Evolutionary conservation across 2,797 vertebrate genomes (phyloP), one percentile per base, ranked within the genome.

Genomic region (Sternarchorhynchus goeldii): DNA sequence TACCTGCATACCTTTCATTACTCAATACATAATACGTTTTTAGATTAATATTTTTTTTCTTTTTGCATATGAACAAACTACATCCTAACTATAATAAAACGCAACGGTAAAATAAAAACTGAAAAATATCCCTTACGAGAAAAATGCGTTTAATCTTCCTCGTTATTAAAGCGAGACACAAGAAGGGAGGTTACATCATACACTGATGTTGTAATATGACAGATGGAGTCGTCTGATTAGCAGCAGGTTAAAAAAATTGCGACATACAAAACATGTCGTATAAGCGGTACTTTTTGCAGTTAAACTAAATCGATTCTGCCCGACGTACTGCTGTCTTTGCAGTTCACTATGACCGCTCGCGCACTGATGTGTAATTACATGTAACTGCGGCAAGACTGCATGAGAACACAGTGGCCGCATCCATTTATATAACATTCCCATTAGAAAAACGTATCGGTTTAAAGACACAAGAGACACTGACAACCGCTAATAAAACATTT

Each of bases 371-470:
- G 41, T 71, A 58, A 78, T 21, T 34, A 34, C 70, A 58, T 8
- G 34, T 7, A 73, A 58, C 77, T 78, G 77, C 70, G 21, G 53
- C 77, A 73, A 58, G 68, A 10, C 31, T 34, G 16, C 63, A 41
- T 50, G 45, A 39, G 39, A 68, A 21, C 20, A 50, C 1, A 2
- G 14, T 8, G 45, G 65, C 17, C 17, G 41, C 65, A 21, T 12
- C 45, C 25, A 32, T 32, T 17, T 29, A 31, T 31, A 17, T 29
- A 31, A n/a, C 21, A 12, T 16, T 17, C 8, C 4, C 34, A 50
- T 12, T 50, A 50, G 45, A 50, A 50, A 50, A 50, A 36, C 45
- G 45, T 12, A 50, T 50, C 45, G 45, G 10, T 50, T 14, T 12
- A 12, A 50, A 50, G 5, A 66, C n/a, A 16, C 20, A 50, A 20